Conservation (phyloP, 2,888 invertebrate genomes). For the Salpingus planirostris region DNA sequence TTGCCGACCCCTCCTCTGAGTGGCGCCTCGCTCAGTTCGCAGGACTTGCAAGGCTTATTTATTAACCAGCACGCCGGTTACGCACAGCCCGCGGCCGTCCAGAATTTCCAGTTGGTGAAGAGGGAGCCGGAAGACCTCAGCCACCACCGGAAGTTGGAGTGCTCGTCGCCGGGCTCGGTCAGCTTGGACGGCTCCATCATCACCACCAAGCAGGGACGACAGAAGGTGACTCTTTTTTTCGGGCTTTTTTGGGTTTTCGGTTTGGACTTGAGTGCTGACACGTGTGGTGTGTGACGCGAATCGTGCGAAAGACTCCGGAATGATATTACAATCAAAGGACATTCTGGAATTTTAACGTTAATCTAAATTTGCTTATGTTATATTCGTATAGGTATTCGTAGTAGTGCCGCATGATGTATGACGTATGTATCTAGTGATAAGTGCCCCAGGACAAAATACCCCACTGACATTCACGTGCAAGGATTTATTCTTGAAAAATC, state of each 20-base stretch:
- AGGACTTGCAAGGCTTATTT: constrained; percentile 47
- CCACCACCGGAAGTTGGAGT: constrained; percentile 55
- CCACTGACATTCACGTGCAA: too few species aligned
- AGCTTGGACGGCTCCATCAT: constrained; percentile 47
- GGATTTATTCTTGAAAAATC: too few species aligned
- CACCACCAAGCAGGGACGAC: constrained; percentile 46
- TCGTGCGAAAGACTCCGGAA: too few species aligned
- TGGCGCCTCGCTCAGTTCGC: constrained; percentile 50
- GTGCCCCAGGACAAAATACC: too few species aligned
- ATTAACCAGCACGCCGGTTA: constrained; percentile 55
- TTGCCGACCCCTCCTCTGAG: constrained; percentile 42
- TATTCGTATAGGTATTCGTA: too few species aligned
- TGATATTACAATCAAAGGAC: constrained; percentile 24
- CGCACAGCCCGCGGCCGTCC: constrained; percentile 41
- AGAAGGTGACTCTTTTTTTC: constrained; percentile 52
- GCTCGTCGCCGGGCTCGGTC: constrained; percentile 48
- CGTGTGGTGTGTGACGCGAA: constrained; percentile 10
- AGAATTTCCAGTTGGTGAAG: constrained; percentile 63
- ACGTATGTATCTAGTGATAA: too few species aligned
- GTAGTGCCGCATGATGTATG: too few species aligned
- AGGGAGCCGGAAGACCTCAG: constrained; percentile 77
- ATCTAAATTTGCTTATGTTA: too few species aligned
- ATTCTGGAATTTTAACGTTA: constrained; percentile 23
- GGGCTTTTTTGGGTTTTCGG: too few species aligned
- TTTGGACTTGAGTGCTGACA: constrained; percentile 7